A percentile compares a stretch with the other conserved stretches of the same genome.
Conservation (phyloP, 2,797 vertebrate species). For the Halcyon leucocephala region DNA sequence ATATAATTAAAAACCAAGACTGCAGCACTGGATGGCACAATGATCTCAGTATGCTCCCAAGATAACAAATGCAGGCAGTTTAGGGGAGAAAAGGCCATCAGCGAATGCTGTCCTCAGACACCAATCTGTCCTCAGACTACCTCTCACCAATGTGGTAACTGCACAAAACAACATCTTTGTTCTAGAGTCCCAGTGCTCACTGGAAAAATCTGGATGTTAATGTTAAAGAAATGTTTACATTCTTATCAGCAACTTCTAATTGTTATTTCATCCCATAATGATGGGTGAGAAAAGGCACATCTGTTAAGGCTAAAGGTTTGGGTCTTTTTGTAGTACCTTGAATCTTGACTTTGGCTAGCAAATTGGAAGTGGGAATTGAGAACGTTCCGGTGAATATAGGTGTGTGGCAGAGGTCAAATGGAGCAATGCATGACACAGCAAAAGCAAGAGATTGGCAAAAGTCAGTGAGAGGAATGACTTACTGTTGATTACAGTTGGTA, state of each 20-base stretch:
- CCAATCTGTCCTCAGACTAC: background rate
- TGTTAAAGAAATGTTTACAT: background rate
- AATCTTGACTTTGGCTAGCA: background rate
- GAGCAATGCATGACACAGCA: background rate
- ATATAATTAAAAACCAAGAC: background rate
- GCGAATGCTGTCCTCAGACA: background rate
- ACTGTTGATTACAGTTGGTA: slow-evolving; percentile 57
- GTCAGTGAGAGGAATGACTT: slow-evolving; percentile 6
- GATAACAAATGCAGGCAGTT: background rate
- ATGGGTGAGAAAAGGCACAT: background rate
- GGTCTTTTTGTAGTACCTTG: background rate
- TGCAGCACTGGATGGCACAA: background rate
- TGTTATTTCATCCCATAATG: background rate
- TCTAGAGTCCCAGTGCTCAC: background rate
- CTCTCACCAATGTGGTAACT: background rate
- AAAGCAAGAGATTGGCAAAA: background rate
- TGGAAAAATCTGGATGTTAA: background rate
- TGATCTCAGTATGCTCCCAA: background rate
- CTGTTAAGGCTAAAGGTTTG: background rate
- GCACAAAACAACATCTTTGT: background rate
- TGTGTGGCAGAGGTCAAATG: background rate
- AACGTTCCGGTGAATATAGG: background rate
- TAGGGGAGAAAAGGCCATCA: background rate
- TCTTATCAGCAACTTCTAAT: background rate
- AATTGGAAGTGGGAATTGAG: background rate